Evolutionary conservation across 35 echinoderm and acorn worm species (phyloP), one percentile per base, ranked within the genome.

Genomic region (Patiria miniata): DNA sequence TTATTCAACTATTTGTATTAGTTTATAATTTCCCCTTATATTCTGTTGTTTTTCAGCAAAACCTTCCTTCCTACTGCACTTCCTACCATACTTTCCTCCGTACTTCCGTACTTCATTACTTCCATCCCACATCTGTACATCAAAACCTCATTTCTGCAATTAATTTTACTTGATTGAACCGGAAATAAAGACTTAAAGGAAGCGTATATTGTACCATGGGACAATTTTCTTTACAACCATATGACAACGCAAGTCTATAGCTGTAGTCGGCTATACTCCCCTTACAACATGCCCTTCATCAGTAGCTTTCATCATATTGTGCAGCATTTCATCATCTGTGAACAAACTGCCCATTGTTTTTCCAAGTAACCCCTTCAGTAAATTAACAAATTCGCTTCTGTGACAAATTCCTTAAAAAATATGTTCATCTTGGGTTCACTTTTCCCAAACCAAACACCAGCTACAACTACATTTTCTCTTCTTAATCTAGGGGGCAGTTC

Each of bases 401-500:
- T 54, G 15, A 85, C 61, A 92, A 92, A 92, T 82, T 87, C 5
- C 6, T 92, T 7, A 30, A 86, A 52, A 65, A 91, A 86, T 0
- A 86, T 81, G 26, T 59, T 78, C 89, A 91, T 91, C n/a, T 78
- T 83, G 77, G 93, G 89, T 40, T 91, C 65, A 17, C 30, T 51
- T 44, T 84, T 83, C 4, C 89, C 93, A 91, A n/a, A 95, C 84
- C 93, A 95, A 21, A 86, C 22, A 61, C 89, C 93, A 77, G 83
- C 87, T 39, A 95, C 30, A 39, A 95, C 39, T 12, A 95, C 19
- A 88, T 88, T 93, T 0, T 79, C 37, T 51, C 36, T 40, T 42
- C 86, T 77, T 0, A 88, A 6, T 42, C 88, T 93, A 10, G 59
- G 86, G 6, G 86, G 91, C 1, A 93, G 50, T 61, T 88, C 86